A percentile compares a stretch with the other conserved stretches of the same genome.
Conservation (phyloP, 2,113 vertebrate species). For the Scomber japonicus region DNA sequence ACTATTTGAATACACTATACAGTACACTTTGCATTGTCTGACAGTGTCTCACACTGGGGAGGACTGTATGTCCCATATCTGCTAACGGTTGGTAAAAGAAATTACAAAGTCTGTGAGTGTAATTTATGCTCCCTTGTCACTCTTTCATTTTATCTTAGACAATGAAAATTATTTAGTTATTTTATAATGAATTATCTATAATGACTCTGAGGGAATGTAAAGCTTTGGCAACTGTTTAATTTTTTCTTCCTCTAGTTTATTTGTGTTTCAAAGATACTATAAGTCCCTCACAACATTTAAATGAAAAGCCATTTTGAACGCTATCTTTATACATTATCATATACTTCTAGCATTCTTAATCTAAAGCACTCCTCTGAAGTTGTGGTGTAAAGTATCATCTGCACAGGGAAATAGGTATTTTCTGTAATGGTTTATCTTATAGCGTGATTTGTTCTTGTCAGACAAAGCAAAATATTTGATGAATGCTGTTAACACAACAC, state of each 20-base stretch:
- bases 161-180: background rate
- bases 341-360: constrained; percentile 5
- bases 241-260: background rate
- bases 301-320: background rate
- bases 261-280: background rate
- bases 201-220: background rate
- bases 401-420: background rate
- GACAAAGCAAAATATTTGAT: background rate
- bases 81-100: background rate
- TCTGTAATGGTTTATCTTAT: background rate
- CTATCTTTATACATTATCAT: background rate
- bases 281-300: constrained; percentile 9
- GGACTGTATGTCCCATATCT: background rate
- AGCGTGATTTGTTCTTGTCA: background rate
- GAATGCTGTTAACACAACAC: constrained; percentile 10
- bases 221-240: background rate
- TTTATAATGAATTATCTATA: background rate
- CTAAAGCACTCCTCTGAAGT: background rate
- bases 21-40: constrained; percentile 8
- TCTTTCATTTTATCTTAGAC: background rate
- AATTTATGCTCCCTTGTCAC: background rate
- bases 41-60: background rate
- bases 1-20: constrained; percentile 32
- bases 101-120: background rate
- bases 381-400: constrained; percentile 15